Evolutionary conservation across 2,797 vertebrate species (phyloP).

Genomic region (Danio albolineatus): DNA sequence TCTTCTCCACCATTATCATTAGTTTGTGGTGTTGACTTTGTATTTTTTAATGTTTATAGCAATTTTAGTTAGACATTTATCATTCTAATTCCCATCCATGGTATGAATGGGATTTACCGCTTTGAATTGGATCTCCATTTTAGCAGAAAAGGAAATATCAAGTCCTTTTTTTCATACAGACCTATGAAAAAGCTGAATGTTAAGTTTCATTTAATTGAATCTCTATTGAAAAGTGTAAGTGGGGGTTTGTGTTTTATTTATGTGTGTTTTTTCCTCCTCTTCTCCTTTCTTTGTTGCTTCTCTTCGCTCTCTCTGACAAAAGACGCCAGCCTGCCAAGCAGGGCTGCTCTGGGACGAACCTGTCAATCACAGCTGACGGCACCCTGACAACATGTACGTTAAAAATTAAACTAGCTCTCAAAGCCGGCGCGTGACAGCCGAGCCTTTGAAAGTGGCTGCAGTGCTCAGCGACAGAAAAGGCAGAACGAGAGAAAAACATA

Average conservation of each 20-base stretch:
- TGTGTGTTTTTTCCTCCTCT: slow-evolving; percentile 78
- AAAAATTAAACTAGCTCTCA: slow-evolving; percentile 87
- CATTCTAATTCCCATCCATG: neutral
- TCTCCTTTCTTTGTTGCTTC: slow-evolving; percentile 82
- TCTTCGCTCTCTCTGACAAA: slow-evolving; percentile 84
- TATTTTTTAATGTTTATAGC: too few species aligned
- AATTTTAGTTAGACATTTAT: too few species aligned
- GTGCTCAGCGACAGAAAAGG: slow-evolving; percentile 83
- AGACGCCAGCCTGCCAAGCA: slow-evolving; percentile 84
- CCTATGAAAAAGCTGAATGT: slow-evolving; percentile 64
- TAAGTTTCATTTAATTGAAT: slow-evolving; percentile 83
- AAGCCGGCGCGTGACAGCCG: slow-evolving; percentile 82
- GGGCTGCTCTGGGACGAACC: slow-evolving; percentile 84
- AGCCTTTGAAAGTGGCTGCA: slow-evolving; percentile 87
- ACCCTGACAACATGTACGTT: slow-evolving; percentile 86
- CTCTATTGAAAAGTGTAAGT: slow-evolving; percentile 82
- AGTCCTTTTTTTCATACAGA: slow-evolving; percentile 67
- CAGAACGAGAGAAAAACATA: slow-evolving; percentile 82
- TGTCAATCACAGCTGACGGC: slow-evolving; percentile 87
- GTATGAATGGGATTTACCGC: neutral
- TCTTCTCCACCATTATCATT: too few species aligned
- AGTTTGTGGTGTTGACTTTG: too few species aligned
- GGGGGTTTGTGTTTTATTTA: slow-evolving; percentile 85
- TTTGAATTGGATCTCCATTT: slow-evolving; percentile 42
- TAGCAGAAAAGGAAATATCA: slow-evolving; percentile 72